Base-by-base conservation (phyloP, 2,113 vertebrate genomes). In the Tamias sibiricus region DNA sequence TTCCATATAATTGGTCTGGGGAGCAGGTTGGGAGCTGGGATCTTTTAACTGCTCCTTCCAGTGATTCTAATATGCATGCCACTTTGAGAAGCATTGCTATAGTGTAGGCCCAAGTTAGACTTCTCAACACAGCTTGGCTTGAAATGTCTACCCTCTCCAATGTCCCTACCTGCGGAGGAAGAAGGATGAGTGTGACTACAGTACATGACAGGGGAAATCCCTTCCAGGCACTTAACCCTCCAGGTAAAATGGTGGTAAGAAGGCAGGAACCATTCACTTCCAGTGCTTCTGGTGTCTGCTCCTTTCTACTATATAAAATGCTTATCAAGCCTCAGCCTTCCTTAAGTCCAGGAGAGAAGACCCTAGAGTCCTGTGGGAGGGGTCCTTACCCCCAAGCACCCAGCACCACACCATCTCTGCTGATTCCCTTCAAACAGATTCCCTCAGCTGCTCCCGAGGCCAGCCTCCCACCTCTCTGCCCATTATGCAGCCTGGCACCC, bases 271-370 rank as follows among this genome's bases (percentile, higher is more conserved):
- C 20, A 64, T 32, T 80, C 83, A 68, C 17, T 77, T 37, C 35
- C 52, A 59, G 40, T 24, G 68, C 52, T 69, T 47, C 79, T 54
- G 42, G 68, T 52, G 37, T 83, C 66, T n/a, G 85, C 49, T n/a
- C 57, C 26, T 35, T 49, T 42, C 87, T 72, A 44, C 47, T 76
- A n/a, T 77, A 47, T 35, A 71, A 64, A 92, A 57, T 52, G 62
- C 68, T 84, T 95, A 57, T 69, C 92, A 86, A 85, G 30, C 20
- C 68, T 95, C 57, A 66, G 57, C 77, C 71, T 77, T 81, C 54
- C 13, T 0, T 9, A 22, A 57, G 71, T 11, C 68, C 24, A 69
- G 14, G 40, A 16, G 4, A 75, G 89, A 57, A 76, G 79, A 28
- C 40, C 4, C 35, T 5, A 22, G 86, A 89, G 49, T 57, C 44